Percentiles rank a stretch among this genome's conserved stretches.
These are phyloP conservation scores for Protodeltote pygarga DNA, from an alignment of 2,888 invertebrate genomes.

Conservation along the genomic window DNA sequence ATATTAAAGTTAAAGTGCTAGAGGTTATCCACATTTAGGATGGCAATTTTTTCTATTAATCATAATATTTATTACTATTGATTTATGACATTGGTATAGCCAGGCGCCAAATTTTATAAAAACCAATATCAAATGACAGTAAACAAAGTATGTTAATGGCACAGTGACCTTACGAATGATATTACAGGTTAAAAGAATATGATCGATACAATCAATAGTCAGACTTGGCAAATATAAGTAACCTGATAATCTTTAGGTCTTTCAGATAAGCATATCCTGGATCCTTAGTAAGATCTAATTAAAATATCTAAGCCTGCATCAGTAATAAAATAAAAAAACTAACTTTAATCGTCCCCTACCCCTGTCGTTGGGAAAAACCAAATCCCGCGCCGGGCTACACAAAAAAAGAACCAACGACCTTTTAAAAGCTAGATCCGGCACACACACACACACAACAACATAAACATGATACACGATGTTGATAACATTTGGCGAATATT, in stretches of 20 bases:
- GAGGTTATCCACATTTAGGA: constrained; percentile 17
- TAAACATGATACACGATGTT: constrained; percentile 55
- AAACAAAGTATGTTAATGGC: constrained; percentile 31
- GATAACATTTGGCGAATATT: constrained; percentile 52
- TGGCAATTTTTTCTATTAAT: constrained; percentile 16
- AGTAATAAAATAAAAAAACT: constrained; percentile 1
- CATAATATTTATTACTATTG: constrained; percentile 5
- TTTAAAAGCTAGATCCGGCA: constrained; percentile 65
- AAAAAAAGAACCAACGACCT: constrained; percentile 47
- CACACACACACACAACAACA: constrained; percentile 37
- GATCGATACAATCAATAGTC: too few species aligned
- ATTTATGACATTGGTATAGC: constrained; percentile 16
- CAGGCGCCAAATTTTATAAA: constrained; percentile 25
- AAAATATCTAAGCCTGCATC: background rate
- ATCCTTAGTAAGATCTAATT: background rate
- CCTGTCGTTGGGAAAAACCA: constrained; percentile 32
- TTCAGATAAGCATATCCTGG: background rate
- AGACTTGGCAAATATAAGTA: too few species aligned
- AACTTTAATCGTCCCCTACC: constrained; percentile 18
- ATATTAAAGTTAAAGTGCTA: constrained; percentile 7
- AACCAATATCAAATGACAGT: constrained; percentile 25
- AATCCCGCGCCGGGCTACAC: constrained; percentile 15
- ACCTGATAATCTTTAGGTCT: too few species aligned
- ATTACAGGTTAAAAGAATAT: background rate
- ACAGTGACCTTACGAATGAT: constrained; percentile 25